Percentiles rank a stretch among this genome's conserved stretches.
phyloP scores from a whole-genome alignment of 2,888 invertebrate species.

The Apoda limacodes region DNA sequence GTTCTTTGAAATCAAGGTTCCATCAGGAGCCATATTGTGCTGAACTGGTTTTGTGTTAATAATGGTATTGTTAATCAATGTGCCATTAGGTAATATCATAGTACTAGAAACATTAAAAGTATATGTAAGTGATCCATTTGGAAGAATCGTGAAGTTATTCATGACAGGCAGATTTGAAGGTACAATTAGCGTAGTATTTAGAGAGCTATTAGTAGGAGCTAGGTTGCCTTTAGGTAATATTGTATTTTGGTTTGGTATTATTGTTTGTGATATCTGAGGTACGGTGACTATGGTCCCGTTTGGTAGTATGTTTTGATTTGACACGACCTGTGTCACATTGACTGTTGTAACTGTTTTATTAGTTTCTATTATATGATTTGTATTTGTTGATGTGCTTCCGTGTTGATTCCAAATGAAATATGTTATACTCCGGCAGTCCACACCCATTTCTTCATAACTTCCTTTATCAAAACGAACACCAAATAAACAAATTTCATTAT shows the following conservation, averaged over 20 bases:
- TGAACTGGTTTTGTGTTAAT: too few relatives aligned
- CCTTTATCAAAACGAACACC: background rate
- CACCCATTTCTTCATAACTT: background rate
- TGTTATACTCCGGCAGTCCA: background rate
- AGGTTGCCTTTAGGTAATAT: too few relatives aligned
- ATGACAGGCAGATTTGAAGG: too few relatives aligned
- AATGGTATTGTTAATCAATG: background rate
- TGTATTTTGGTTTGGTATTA: too few relatives aligned
- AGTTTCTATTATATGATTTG: background rate
- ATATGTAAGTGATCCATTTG: too few relatives aligned
- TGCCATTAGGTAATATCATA: background rate
- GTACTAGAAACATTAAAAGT: too few relatives aligned
- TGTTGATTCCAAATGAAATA: background rate
- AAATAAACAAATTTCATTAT: background rate
- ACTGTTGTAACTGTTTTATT: background rate
- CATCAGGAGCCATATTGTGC: background rate
- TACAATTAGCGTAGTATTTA: too few relatives aligned
- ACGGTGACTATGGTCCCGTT: background rate
- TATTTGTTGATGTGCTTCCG: background rate
- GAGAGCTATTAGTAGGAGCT: background rate
- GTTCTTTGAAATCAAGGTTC: background rate
- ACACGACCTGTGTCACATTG: background rate
- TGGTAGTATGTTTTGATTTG: background rate
- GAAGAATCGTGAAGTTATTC: too few relatives aligned
- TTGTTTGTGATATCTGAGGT: too few relatives aligned